phyloP scores from a whole-genome alignment of 2,888 invertebrate species.

The Drosophila sordidula region DNA sequence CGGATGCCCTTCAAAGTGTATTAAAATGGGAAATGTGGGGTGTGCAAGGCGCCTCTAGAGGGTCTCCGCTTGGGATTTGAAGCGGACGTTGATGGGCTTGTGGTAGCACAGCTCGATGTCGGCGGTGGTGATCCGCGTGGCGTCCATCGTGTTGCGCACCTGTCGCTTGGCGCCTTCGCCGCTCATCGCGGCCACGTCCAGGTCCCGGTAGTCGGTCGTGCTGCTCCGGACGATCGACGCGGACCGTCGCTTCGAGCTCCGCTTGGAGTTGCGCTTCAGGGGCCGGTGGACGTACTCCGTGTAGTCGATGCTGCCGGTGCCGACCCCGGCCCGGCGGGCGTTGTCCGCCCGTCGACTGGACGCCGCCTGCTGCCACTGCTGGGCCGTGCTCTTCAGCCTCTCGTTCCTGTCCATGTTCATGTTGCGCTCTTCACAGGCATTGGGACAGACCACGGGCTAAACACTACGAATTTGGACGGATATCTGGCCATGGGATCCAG shows the following conservation, averaged over 20 bases:
- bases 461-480: not conserved
- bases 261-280: not conserved
- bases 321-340: slow-evolving; percentile 32
- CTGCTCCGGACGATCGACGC: no score
- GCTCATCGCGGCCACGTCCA: rapidly evolving
- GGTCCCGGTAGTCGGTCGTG: no score
- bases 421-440: no score
- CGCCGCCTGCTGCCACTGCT: slow-evolving; percentile 7
- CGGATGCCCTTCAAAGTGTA: no score
- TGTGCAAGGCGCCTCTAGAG: no score
- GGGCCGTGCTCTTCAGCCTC: not conserved
- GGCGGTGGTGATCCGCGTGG: slow-evolving; percentile 18
- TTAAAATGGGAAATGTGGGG: no score
- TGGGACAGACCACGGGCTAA: not conserved
- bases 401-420: not conserved
- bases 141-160: not conserved
- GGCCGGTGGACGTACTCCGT: not conserved
- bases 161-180: no score
- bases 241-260: not conserved
- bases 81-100: slow-evolving; percentile 24
- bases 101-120: slow-evolving; percentile 10
- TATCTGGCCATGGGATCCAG: not conserved
- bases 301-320: not conserved
- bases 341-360: slow-evolving; percentile 8
- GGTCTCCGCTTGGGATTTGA: not conserved